A percentile compares a stretch with the other conserved stretches of the same genome.
phyloP scores from a whole-genome alignment of 2,888 invertebrate species.

The Tetropium fuscum region DNA sequence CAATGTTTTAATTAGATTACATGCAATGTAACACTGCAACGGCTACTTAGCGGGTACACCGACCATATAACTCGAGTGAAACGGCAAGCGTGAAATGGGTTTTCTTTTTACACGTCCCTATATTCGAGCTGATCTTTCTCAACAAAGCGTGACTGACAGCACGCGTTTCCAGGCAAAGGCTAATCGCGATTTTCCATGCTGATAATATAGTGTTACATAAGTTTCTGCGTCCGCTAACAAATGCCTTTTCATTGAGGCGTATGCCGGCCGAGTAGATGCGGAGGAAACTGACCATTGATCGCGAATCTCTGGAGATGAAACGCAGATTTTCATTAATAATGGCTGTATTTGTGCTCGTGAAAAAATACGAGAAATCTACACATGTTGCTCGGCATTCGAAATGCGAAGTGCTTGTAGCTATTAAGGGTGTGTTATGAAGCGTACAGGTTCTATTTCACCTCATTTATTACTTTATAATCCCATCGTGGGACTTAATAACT shows the following conservation, averaged over 20 bases:
- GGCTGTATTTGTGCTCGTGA: too few relatives aligned
- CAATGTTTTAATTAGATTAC: slow-evolving; percentile 26
- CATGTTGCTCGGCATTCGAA: too few relatives aligned
- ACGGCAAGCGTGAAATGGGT: slow-evolving; percentile 36
- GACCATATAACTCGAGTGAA: slow-evolving; percentile 27
- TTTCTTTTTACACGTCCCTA: slow-evolving; percentile 38
- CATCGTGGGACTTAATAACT: too few relatives aligned
- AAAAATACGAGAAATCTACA: too few relatives aligned
- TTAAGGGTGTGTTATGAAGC: too few relatives aligned
- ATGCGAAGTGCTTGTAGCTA: too few relatives aligned
- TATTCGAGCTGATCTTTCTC: slow-evolving; percentile 31
- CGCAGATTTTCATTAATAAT: too few relatives aligned
- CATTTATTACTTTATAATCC: too few relatives aligned
- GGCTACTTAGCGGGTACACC: slow-evolving; percentile 18
- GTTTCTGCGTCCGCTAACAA: slow-evolving; percentile 12
- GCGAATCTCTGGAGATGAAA: too few relatives aligned
- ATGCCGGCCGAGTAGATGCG: too few relatives aligned
- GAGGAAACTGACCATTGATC: too few relatives aligned
- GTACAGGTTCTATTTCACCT: too few relatives aligned
- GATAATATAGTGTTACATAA: slow-evolving; percentile 20
- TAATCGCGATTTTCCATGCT: slow-evolving; percentile 31
- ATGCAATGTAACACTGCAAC: slow-evolving; percentile 14
- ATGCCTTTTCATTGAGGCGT: slow-evolving; percentile 10
- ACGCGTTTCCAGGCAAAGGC: slow-evolving; percentile 41
- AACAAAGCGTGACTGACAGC: slow-evolving; percentile 33